Evolutionary conservation across 1,140 invertebrate species (phyloP), one percentile per base, ranked within the genome.

Genomic region (Trichomalopsis sarcophagae): DNA sequence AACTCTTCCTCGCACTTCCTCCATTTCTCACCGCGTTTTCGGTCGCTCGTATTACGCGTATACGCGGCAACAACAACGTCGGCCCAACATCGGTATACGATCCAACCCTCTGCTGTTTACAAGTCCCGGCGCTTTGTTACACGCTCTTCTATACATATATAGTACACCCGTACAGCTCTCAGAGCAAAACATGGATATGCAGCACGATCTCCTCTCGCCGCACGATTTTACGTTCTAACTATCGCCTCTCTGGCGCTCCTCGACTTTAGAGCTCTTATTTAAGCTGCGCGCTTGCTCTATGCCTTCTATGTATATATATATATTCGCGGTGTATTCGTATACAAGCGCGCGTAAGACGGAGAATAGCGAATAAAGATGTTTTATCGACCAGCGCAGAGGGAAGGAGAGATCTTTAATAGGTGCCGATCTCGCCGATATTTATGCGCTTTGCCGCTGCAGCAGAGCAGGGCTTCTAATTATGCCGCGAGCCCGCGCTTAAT

Each of bases 401-500:
- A 62, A 36, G 4, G n/a, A 50, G 44, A 77, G 73, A 75, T 75
- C 1, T 75, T 75, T 75, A 75, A 75, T 75, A 75, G 73, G 73
- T 75, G 73, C 73, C 73, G 73, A 75, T 75, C 73, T 44, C 10
- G 75, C 30, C 17, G 78, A 68, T 81, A 68, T 80, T 69, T 68
- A 80, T 69, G 78, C 66, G 33, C 55, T 9, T 44, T 50, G 13
- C 21, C 75, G 55, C 50, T 1, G 17, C 5, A 55, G 78, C 27
- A n/a, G n/a, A n/a, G 23, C 21, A 27, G 55, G n/a, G 62, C 78
- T 69, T 81, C 78, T 81, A 81, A 81, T 81, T 81, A 81, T 44
- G 66, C 78, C 78, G 78, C 78, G 78, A 27, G 4, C 33, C 77
- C 27, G 27, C 27, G 50, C 77, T 79, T 79, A 36, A 79, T 79